These are phyloP conservation scores for Ispidina picta DNA, from an alignment of 2,797 vertebrate species.

Conservation along the genomic window DNA sequence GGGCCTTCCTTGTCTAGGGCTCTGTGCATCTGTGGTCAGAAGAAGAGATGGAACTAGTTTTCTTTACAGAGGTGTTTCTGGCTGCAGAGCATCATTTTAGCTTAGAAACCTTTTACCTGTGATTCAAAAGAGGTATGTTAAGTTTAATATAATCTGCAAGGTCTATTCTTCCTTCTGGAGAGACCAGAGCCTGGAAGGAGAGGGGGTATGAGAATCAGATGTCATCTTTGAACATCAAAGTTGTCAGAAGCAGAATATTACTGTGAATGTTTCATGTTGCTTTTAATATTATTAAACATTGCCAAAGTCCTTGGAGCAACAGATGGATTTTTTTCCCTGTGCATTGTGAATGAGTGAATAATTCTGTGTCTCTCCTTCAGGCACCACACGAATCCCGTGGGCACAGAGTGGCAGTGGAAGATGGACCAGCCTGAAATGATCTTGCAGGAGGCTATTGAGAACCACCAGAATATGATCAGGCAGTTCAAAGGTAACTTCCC, in stretches of 20 bases:
- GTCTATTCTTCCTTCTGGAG: neutral
- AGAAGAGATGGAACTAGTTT: neutral
- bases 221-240: too few relatives aligned
- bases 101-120: neutral
- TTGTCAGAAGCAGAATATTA: neutral
- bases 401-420: slow-evolving; percentile 95
- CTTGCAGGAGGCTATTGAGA: slow-evolving; percentile 87
- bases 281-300: neutral
- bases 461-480: slow-evolving; percentile 91
- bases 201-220: neutral
- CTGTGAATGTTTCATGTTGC: neutral
- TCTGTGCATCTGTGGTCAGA: neutral
- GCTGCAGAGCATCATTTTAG: neutral
- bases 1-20: neutral
- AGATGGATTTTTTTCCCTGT: neutral
- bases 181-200: neutral
- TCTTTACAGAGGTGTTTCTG: neutral
- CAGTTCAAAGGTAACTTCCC: slow-evolving; percentile 90
- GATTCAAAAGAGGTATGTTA: neutral
- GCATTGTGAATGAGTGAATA: neutral
- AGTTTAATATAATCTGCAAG: neutral
- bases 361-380: slow-evolving; percentile 68
- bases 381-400: slow-evolving; percentile 96
- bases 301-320: too few relatives aligned
- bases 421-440: slow-evolving; percentile 93